Conservation (phyloP, 2,888 invertebrate genomes). For the Sarcophaga rosellei region DNA sequence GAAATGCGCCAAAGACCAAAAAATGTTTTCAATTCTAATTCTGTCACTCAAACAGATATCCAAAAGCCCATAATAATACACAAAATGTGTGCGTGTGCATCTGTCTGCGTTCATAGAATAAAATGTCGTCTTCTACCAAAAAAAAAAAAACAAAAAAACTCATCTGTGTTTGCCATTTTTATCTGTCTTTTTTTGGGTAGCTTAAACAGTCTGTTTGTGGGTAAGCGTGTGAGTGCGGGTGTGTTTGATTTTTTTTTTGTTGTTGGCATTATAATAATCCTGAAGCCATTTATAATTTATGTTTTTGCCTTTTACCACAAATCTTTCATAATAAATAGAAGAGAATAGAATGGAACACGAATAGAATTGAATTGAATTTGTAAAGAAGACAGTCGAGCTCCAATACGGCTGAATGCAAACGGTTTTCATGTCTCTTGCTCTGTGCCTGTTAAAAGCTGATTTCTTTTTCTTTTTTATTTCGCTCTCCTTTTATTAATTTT, state of each 20-base stretch:
- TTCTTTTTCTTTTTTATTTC: slow-evolving; percentile 41
- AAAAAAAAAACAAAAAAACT: neutral
- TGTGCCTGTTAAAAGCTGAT: slow-evolving; percentile 42
- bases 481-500: slow-evolving; percentile 2
- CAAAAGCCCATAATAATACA: no score
- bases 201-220: slow-evolving; percentile 25
- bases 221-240: neutral
- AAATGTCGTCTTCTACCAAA: neutral
- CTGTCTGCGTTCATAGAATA: neutral
- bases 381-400: neutral
- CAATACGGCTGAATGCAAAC: slow-evolving; percentile 33
- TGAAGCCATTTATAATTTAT: slow-evolving; percentile 60
- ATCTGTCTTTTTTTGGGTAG: slow-evolving; percentile 4
- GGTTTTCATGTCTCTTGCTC: slow-evolving; percentile 43
- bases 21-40: no score
- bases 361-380: neutral
- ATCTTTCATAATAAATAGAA: slow-evolving; percentile 58
- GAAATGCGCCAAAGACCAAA: no score
- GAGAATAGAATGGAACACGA: slow-evolving; percentile 34
- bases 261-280: slow-evolving; percentile 28
- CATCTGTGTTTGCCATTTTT: neutral
- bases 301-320: slow-evolving; percentile 59
- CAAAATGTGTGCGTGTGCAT: no score
- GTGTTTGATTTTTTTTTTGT: slow-evolving; percentile 6
- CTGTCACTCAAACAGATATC: no score